Evolutionary conservation across 2,888 invertebrate genomes (phyloP), one percentile per base, ranked within the genome.

Genomic region (Tromatobia lineatoria): DNA sequence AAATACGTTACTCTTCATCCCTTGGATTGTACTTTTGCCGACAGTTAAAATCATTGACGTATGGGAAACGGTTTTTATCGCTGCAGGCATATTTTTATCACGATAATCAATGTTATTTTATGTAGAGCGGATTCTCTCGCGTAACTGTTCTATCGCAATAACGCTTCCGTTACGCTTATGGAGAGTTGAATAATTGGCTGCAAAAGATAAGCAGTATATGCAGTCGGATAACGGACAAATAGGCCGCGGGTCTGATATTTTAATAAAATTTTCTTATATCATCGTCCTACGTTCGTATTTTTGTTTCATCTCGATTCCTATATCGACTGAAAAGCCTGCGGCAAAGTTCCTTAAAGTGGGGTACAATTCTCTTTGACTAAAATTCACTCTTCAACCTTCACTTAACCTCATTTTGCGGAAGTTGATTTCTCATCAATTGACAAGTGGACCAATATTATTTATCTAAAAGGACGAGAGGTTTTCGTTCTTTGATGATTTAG

Each of bases 301-400:
- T 74, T 61, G 61, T 74, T 74, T 74, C 47, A 64, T 64, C 61
- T 61, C 59, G 45, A 42, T 25, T n/a, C 3, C 34, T 13, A 50
- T 6, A 6, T 20, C 8, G 18, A 47, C 11, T 34, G 20, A 20
- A 57, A 20, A 45, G 45, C 13, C 42, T 25, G 23, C 6, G 18
- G 25, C 20, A 29, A 64, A 34, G 50, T 6, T 25, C 34, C 18
- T 74, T 25, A 38, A 20, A 23, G 15, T 34, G 61, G 50, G 34
- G 7, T 34, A 11, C 34, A 47, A 59, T 61, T 50, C 13, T 29
- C 61, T 45, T 45, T 59, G 23, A 59, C 23, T 11, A 42, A 42
- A 25, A 59, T 57, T 23, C 15, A 10, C 34, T 23, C 42, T 6
- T 38, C 52, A n/a, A 11, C 38, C 18, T 54, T 45, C 42, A 13